A percentile compares a stretch with the other conserved stretches of the same genome.
phyloP scores from a whole-genome alignment of 2,113 vertebrate species.

The Microtus oregoni region DNA sequence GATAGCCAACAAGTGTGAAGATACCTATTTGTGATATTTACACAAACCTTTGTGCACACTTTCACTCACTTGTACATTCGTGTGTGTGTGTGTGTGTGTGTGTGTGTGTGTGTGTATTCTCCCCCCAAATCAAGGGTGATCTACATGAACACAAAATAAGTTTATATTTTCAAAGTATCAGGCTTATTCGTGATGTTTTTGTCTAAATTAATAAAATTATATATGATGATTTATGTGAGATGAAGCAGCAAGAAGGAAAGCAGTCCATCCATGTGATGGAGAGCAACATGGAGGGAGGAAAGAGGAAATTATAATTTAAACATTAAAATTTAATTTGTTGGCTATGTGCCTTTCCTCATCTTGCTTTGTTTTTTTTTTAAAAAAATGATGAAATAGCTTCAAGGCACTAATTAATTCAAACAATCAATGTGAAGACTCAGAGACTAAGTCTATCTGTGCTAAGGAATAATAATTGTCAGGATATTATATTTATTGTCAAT shows the following conservation, averaged over 20 bases:
- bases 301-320: conserved; percentile 27
- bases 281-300: not conserved
- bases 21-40: not conserved
- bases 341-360: not conserved
- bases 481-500: conserved; percentile 27
- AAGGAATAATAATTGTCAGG: not conserved
- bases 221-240: not conserved
- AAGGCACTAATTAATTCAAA: conserved; percentile 50
- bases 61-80: not conserved
- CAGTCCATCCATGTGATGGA: not conserved
- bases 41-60: no score
- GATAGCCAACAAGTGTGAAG: not conserved
- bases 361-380: conserved; percentile 41
- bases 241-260: not conserved
- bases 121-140: not conserved
- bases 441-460: not conserved
- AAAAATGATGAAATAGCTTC: not conserved
- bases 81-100: no score
- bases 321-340: conserved; percentile 33
- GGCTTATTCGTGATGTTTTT: not conserved
- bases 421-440: conserved; percentile 34
- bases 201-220: not conserved
- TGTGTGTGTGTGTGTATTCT: no score
- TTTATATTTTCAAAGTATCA: not conserved
- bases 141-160: not conserved